Evolutionary conservation across 2,797 vertebrate genomes (phyloP).

Genomic region (Coluber constrictor): DNA sequence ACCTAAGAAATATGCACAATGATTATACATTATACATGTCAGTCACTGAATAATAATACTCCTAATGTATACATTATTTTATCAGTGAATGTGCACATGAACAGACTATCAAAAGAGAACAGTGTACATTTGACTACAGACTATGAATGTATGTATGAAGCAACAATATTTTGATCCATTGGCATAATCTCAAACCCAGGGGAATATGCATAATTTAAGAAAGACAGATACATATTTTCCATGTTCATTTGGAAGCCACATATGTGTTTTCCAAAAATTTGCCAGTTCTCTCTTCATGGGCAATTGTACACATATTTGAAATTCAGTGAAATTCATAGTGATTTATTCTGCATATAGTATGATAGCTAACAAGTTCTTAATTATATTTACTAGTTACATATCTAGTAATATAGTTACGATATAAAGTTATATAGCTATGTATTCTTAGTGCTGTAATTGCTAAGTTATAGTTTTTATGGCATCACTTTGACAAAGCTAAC

Average conservation of each 20-base stretch:
- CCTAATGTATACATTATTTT: neutral
- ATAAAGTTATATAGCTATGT: neutral
- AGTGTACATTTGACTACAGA: neutral
- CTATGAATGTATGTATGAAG: neutral
- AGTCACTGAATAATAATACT: neutral
- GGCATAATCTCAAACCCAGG: neutral
- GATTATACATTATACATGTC: neutral
- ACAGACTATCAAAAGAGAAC: neutral
- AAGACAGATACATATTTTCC: neutral
- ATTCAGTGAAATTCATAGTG: neutral
- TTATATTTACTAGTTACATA: neutral
- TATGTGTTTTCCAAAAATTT: neutral
- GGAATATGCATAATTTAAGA: neutral
- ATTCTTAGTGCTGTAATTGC: neutral
- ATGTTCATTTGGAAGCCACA: neutral
- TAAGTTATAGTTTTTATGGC: neutral
- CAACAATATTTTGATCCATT: neutral
- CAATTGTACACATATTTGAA: neutral
- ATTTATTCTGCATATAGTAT: neutral
- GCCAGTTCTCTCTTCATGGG: neutral
- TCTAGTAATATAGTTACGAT: neutral
- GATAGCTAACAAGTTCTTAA: neutral
- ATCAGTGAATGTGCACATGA: neutral
- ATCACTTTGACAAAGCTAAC: neutral
- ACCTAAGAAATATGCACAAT: neutral